Conservation (phyloP, 2,888 invertebrate genomes). For the Melangyna quadrimaculata region DNA sequence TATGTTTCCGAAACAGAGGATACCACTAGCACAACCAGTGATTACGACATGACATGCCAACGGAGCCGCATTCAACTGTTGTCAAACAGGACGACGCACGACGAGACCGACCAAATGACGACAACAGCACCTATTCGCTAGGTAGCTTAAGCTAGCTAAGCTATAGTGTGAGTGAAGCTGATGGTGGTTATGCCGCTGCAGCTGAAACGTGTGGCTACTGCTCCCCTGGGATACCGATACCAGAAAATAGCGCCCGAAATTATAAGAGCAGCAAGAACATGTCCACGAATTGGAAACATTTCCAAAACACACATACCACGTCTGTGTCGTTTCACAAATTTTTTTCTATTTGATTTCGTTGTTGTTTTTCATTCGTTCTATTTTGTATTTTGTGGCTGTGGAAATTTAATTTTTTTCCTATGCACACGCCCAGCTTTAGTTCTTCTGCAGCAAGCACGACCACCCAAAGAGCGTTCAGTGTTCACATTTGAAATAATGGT, state of each 20-base stretch:
- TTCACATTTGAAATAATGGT: conserved; percentile 41
- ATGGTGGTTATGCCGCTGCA: conserved; percentile 29
- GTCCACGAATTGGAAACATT: conserved; percentile 70
- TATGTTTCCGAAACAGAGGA: conserved; percentile 63
- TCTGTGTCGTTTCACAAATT: conserved; percentile 20
- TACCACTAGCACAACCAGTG: conserved; percentile 61
- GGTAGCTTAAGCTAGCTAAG: background rate
- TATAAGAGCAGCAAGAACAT: conserved; percentile 61
- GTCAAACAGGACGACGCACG: conserved; percentile 36
- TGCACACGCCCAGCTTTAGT: conserved; percentile 11
- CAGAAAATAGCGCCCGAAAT: conserved; percentile 54
- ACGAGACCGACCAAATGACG: background rate
- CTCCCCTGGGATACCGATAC: conserved; percentile 52
- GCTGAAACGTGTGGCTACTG: conserved; percentile 43
- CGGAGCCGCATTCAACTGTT: conserved; percentile 68
- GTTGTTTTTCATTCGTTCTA: background rate
- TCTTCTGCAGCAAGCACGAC: conserved; percentile 13
- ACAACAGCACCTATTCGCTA: background rate
- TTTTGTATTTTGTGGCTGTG: conserved; percentile 37
- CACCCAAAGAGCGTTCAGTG: conserved; percentile 52
- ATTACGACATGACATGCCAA: conserved; percentile 69
- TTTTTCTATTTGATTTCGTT: conserved; percentile 1
- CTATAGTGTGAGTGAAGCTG: conserved; percentile 5
- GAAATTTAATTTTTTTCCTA: conserved; percentile 10
- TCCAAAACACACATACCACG: conserved; percentile 64